Evolutionary conservation across 2,888 invertebrate genomes (phyloP).

Genomic region (Syrista parreyssii): DNA sequence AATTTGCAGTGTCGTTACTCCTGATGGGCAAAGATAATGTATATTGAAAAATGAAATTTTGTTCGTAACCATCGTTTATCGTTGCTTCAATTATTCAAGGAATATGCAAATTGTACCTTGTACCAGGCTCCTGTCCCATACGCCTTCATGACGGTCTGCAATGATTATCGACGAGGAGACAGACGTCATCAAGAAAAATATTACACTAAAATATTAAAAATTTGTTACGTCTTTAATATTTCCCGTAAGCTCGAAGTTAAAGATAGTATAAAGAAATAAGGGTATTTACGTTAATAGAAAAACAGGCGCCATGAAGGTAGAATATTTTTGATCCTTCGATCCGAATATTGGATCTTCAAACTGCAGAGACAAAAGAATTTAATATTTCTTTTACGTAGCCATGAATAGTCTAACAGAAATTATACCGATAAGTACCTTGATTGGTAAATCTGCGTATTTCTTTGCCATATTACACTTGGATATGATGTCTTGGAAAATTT

Average conservation of each 20-base stretch:
- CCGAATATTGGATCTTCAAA: conserved; percentile 81
- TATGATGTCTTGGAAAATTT: conserved; percentile 75
- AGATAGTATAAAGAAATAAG: background rate
- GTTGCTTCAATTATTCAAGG: too few species aligned
- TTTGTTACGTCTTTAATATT: conserved; percentile 4
- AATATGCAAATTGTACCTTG: conserved; percentile 68
- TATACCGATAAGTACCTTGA: conserved; percentile 59
- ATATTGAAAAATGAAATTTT: background rate
- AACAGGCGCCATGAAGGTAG: conserved; percentile 86
- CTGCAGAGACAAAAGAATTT: conserved; percentile 55
- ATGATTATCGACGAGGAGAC: conserved; percentile 87
- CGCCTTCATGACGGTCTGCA: conserved; percentile 83
- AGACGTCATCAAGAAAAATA: conserved; percentile 87
- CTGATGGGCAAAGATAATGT: conserved; percentile 45
- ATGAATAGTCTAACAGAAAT: background rate
- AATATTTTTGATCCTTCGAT: conserved; percentile 74
- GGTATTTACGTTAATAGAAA: conserved; percentile 81
- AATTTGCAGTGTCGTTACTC: conserved; percentile 84
- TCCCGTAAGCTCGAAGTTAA: background rate
- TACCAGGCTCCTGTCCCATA: conserved; percentile 88
- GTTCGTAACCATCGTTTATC: background rate
- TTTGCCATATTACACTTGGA: conserved; percentile 73
- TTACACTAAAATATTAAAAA: conserved; percentile 71
- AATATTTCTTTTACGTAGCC: background rate
- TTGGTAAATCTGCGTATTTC: conserved; percentile 72